These are phyloP conservation scores for Glomeris maerens DNA, from an alignment of 1,140 invertebrate species.

Conservation along the genomic window DNA sequence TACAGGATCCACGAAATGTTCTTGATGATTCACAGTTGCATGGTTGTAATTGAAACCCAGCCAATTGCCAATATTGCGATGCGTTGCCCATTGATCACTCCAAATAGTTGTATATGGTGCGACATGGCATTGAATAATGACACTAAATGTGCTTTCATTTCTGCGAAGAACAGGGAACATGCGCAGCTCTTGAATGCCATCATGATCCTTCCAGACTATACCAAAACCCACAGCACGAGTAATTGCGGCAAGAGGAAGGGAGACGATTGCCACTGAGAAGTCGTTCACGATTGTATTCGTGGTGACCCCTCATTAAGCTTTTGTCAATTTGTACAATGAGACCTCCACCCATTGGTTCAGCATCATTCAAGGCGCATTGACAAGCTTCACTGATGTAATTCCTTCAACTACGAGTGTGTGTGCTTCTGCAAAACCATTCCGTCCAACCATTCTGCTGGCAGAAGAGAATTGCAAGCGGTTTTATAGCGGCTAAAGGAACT, in stretches of 20 bases:
- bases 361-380: background rate
- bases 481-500: too few relatives aligned
- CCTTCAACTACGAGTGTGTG: too few relatives aligned
- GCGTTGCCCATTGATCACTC: background rate
- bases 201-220: background rate
- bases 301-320: background rate
- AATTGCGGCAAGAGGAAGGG: background rate
- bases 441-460: too few relatives aligned
- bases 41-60: background rate
- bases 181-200: background rate
- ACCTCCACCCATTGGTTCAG: background rate
- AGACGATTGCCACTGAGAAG: background rate
- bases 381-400: background rate
- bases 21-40: background rate
- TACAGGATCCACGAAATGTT: background rate
- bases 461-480: too few relatives aligned
- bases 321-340: background rate
- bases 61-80: background rate
- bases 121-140: background rate
- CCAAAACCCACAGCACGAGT: background rate
- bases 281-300: background rate
- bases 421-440: too few relatives aligned
- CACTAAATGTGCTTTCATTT: background rate
- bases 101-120: background rate
- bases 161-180: background rate